These are phyloP conservation scores for Struthio camelus DNA, from an alignment of 2,113 vertebrate species.

Conservation along the genomic window DNA sequence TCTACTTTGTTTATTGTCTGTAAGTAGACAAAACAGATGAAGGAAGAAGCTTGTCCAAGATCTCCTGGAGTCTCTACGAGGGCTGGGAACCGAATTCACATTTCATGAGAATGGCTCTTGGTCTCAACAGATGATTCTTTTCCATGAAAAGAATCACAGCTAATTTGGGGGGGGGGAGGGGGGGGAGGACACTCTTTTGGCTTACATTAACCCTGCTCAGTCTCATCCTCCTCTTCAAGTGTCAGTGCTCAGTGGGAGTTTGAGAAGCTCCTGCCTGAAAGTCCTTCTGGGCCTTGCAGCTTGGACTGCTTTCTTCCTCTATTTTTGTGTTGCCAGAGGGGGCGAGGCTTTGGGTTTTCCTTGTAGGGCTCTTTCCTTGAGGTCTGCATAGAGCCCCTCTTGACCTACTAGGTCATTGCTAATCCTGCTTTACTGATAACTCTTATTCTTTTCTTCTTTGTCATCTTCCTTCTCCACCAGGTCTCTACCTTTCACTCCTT, in stretches of 20 bases:
- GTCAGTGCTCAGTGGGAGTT: not conserved
- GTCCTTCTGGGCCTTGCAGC: not conserved
- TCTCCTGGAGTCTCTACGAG: not conserved
- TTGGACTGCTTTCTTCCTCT: not conserved
- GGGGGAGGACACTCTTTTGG: accelerated
- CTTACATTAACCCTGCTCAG: not conserved
- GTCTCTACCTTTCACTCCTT: not conserved
- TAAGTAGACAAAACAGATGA: not conserved
- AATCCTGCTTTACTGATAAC: not conserved
- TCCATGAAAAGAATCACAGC: not conserved
- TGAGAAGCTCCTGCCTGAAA: not conserved
- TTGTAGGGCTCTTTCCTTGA: not conserved
- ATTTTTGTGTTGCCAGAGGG: not conserved
- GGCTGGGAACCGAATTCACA: not conserved
- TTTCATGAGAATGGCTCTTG: not conserved
- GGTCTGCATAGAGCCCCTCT: not conserved
- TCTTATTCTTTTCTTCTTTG: not conserved
- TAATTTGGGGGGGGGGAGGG: too few relatives aligned
- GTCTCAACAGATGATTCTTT: not conserved
- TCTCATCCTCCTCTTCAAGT: not conserved
- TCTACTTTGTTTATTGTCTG: not conserved
- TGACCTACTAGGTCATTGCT: not conserved
- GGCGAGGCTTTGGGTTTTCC: not conserved
- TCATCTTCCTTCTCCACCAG: not conserved
- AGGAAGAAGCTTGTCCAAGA: not conserved